Evolutionary conservation across 2,797 vertebrate genomes (phyloP).

Genomic region (Notamacropus eugenii): DNA sequence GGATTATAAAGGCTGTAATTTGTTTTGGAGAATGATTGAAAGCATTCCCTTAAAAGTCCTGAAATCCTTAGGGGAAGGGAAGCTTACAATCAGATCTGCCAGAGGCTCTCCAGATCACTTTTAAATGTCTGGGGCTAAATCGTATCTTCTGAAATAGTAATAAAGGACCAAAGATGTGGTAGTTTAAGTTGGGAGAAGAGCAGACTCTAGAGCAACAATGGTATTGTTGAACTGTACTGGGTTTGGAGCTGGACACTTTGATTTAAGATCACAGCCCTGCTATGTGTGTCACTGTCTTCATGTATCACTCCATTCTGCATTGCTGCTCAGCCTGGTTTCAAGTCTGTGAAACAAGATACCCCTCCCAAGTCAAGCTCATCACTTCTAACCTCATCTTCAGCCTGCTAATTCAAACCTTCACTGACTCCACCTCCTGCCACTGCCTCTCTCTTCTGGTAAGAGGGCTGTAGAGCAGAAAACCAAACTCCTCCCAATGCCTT

Average conservation of each 20-base stretch:
- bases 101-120: constrained; percentile 3
- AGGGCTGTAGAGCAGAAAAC: neutral
- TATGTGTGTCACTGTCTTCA: neutral
- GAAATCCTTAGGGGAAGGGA: neutral
- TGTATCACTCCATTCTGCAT: neutral
- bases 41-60: constrained; percentile 1
- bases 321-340: neutral
- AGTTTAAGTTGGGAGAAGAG: too few relatives aligned
- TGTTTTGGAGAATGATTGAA: neutral
- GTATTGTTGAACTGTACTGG: neutral
- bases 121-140: neutral
- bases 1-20: neutral
- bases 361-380: neutral
- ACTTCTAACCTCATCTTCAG: neutral
- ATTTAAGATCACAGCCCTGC: neutral
- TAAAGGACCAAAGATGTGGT: neutral
- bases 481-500: neutral
- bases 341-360: neutral
- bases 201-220: neutral
- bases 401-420: neutral
- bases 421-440: neutral
- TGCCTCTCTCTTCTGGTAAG: neutral
- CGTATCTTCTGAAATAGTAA: neutral
- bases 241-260: neutral
- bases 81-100: neutral